A percentile compares a stretch with the other conserved stretches of the same genome.
These are phyloP conservation scores for Ahaetulla prasina DNA, from an alignment of 2,113 vertebrate species.

Conservation along the genomic window DNA sequence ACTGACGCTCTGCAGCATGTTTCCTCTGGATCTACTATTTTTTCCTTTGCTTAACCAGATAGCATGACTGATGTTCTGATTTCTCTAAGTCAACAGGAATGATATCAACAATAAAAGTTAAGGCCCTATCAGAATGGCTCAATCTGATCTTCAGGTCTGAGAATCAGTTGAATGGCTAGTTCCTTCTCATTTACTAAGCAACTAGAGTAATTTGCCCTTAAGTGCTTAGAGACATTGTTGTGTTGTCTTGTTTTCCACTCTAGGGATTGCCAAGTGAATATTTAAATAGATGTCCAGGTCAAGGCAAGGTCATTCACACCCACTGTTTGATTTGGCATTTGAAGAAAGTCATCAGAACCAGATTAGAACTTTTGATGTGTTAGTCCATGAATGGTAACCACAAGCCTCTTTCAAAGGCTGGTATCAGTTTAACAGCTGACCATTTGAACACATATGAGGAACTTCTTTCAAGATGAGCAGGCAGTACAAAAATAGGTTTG, in stretches of 20 bases:
- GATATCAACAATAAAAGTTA: background rate
- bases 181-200: constrained; percentile 11
- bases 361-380: constrained; percentile 34
- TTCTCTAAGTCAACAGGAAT: background rate
- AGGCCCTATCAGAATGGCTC: background rate
- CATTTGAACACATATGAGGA: constrained; percentile 2
- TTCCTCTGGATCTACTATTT: background rate
- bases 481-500: background rate
- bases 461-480: background rate
- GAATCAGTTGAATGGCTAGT: constrained; percentile 11
- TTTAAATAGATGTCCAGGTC: constrained; percentile 22
- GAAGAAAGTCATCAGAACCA: constrained; percentile 31
- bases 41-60: background rate
- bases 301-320: constrained; percentile 24
- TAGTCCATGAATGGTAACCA: constrained; percentile 4
- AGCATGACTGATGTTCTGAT: background rate
- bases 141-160: background rate
- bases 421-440: constrained; percentile 18
- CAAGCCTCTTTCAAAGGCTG: constrained; percentile 5
- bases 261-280: constrained; percentile 20
- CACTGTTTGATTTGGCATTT: constrained; percentile 33
- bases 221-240: constrained; percentile 14
- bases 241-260: constrained; percentile 10
- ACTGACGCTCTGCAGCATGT: background rate
- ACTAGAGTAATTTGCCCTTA: constrained; percentile 10